Percentiles rank a stretch among this genome's conserved stretches.
Evolutionary conservation across 2,113 vertebrate species (phyloP).

Genomic region (Globicephala melas): DNA sequence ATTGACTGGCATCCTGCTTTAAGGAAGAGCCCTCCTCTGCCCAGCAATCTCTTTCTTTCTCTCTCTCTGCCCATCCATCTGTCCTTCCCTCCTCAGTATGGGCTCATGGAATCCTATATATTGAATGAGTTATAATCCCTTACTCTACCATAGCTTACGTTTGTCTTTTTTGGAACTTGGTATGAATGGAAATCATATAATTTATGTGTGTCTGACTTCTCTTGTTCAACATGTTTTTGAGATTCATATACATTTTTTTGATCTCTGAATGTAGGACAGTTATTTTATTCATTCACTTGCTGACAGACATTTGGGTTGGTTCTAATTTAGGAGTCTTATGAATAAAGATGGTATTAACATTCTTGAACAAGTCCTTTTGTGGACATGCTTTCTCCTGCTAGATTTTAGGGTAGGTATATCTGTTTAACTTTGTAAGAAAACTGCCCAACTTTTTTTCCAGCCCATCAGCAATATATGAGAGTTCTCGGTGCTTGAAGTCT

Average conservation of each 20-base stretch:
- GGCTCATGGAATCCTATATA: not conserved
- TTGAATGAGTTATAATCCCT: not conserved
- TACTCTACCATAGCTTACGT: not conserved
- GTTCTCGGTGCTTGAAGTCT: not conserved
- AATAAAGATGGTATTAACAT: not conserved
- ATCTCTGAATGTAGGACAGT: not conserved
- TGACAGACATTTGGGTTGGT: not conserved
- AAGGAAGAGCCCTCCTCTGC: not conserved
- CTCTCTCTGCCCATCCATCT: not conserved
- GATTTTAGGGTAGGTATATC: not conserved
- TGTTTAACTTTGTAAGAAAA: not conserved
- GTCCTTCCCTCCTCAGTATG: not conserved
- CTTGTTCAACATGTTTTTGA: not conserved
- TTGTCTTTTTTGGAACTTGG: not conserved
- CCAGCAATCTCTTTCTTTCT: not conserved
- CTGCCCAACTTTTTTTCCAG: not conserved
- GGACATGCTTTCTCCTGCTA: not conserved
- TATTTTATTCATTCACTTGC: constrained; percentile 7
- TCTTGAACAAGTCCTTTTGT: not conserved
- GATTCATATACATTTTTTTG: not conserved
- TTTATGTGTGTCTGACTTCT: not conserved
- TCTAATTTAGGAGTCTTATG: not conserved
- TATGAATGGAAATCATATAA: not conserved
- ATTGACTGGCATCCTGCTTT: not conserved
- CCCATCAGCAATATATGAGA: not conserved